Evolutionary conservation across 2,113 vertebrate genomes (phyloP), one percentile per base, ranked within the genome.

Genomic region (Pelobates fuscus): DNA sequence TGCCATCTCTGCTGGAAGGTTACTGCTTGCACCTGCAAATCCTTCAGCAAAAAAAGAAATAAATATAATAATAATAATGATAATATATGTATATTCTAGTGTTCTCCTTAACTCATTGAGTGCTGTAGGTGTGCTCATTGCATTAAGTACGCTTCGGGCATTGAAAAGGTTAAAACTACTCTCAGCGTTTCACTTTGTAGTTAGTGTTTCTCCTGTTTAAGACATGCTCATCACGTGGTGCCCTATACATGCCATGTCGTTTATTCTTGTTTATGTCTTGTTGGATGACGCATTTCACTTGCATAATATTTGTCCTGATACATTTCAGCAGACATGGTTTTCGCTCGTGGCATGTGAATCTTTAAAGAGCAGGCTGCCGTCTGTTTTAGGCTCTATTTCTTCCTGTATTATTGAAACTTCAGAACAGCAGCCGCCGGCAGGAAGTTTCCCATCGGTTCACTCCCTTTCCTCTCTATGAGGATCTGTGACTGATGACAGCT

Each of bases 401-500:
- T 76, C 72, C 72, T 76, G 63, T 55, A 67, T 67, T 18, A 18
- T 15, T 44, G 14, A 29, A 55, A 24, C 10, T 18, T 8, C 21
- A 7, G 15, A 52, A 49, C 24, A 67, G 43, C 26, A 41, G 32
- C 32, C 44, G 43, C 8, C 60, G n/a, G 30, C 61, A 21, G 64
- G 25, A 32, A 17, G 26, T 32, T 74, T 62, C 29, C 72, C 52
- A 14, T 65, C 18, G 29, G 20, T 41, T 26, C 18, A 29, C 64
- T 67, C 72, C 72, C 64, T 67, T 76, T 75, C 72, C 72, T 66
- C 62, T 41, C 54, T 44, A 18, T 44, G 15, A 57, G 57, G 57
- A 57, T 75, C 26, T 29, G 14, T 17, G 58, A 11, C 71, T 57
- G 17, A 17, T 27, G 26, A 4, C 29, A 15, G 30, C 44, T 41